A percentile compares a stretch with the other conserved stretches of the same genome.
Conservation (phyloP, 2,888 invertebrate genomes). For the Oasisia sp. region DNA sequence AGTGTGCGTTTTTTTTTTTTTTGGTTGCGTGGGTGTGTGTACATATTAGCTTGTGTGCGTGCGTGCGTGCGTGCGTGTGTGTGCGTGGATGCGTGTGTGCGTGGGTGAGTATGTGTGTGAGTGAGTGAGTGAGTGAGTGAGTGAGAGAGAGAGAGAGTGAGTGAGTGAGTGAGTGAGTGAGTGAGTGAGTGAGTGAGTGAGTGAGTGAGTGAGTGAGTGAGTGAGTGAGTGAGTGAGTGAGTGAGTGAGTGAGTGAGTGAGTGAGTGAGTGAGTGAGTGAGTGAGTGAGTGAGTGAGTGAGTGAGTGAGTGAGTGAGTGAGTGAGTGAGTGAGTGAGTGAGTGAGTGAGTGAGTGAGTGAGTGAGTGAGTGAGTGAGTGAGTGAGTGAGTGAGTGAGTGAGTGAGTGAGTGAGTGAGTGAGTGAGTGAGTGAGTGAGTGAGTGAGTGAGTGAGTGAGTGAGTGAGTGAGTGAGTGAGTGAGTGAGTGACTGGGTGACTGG, state of each 20-base stretch:
- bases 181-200: background rate
- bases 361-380: background rate
- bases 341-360: background rate
- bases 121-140: background rate
- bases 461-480: background rate
- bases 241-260: background rate
- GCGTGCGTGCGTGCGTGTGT: background rate
- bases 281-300: background rate
- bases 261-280: conserved; percentile 1
- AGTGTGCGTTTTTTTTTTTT: background rate
- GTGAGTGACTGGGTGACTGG: background rate
- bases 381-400: background rate
- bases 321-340: conserved; percentile 1
- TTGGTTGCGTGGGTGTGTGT: no score
- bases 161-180: background rate
- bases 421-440: background rate
- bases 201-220: background rate
- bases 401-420: background rate
- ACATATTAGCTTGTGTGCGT: background rate
- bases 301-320: background rate
- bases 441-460: background rate
- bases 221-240: background rate
- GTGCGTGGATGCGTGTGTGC: background rate
- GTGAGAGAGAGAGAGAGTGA: background rate
- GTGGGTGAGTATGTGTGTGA: background rate